Evolutionary conservation across 2,797 vertebrate species (phyloP).

Genomic region (Paramormyrops hopkinsi): DNA sequence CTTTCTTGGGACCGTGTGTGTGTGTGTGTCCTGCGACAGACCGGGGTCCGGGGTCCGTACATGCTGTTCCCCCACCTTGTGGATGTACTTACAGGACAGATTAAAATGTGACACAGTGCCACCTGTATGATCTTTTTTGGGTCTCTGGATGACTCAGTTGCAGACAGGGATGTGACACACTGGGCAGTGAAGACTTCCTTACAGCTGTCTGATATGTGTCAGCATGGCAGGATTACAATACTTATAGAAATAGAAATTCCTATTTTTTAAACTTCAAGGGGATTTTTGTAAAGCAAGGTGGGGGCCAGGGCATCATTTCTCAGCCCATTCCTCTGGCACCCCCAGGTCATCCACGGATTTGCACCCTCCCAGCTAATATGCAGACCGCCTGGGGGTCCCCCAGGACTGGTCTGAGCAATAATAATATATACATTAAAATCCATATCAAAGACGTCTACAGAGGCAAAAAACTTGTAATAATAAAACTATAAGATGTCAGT

Average conservation of each 20-base stretch:
- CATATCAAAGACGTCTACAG: background rate
- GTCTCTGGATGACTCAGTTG: background rate
- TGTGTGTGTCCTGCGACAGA: background rate
- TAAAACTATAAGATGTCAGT: background rate
- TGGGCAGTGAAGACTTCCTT: background rate
- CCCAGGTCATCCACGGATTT: background rate
- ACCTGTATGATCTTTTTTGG: background rate
- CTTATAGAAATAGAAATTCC: background rate
- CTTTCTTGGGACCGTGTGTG: background rate
- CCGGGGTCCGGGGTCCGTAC: background rate
- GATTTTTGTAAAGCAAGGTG: background rate
- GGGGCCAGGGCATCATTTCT: background rate
- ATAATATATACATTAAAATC: background rate
- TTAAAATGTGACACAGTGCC: background rate
- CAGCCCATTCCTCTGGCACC: background rate
- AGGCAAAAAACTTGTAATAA: background rate
- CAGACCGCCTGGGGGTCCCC: background rate
- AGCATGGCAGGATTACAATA: background rate
- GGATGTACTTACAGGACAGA: background rate
- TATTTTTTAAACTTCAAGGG: background rate
- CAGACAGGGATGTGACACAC: background rate
- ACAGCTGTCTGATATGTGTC: background rate
- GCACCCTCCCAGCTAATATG: background rate
- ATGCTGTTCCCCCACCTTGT: background rate
- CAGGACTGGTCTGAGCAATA: background rate